Evolutionary conservation across 2,113 vertebrate genomes (phyloP).

Genomic region (Phasianus colchicus): DNA sequence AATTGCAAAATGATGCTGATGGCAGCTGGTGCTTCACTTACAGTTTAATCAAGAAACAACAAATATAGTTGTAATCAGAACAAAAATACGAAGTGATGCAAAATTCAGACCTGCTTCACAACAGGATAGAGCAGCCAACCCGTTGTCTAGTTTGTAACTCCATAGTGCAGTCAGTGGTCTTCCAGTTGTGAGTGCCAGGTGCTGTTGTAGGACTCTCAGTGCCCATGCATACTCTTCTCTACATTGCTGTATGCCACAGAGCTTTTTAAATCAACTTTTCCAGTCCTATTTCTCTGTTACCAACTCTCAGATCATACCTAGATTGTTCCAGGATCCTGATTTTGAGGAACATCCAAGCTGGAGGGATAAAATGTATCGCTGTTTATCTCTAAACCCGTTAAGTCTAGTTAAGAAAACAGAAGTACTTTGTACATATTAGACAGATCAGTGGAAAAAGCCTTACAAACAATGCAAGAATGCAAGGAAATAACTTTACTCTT

Average conservation of each 20-base stretch:
- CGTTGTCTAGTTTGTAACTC: not conserved
- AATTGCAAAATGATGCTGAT: not conserved
- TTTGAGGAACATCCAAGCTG: not conserved
- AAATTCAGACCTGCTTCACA: not conserved
- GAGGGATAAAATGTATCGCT: not conserved
- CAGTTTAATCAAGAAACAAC: not conserved
- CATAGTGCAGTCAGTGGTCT: not conserved
- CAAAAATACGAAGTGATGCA: not conserved
- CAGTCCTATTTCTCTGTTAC: not conserved
- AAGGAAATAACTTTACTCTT: not conserved
- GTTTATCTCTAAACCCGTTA: not conserved
- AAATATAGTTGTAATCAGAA: not conserved
- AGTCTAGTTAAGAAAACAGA: not conserved
- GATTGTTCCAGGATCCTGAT: not conserved
- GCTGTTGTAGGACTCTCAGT: accelerated
- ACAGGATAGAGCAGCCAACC: not conserved
- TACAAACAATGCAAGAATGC: not conserved
- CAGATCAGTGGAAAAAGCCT: not conserved
- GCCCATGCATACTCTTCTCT: not conserved
- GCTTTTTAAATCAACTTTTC: not conserved
- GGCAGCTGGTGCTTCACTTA: not conserved
- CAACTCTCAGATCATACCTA: not conserved
- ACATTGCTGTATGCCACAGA: not conserved
- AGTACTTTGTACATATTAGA: not conserved
- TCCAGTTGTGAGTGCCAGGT: not conserved